phyloP scores from a whole-genome alignment of 2,797 vertebrate species.

The Numenius phaeopus region DNA sequence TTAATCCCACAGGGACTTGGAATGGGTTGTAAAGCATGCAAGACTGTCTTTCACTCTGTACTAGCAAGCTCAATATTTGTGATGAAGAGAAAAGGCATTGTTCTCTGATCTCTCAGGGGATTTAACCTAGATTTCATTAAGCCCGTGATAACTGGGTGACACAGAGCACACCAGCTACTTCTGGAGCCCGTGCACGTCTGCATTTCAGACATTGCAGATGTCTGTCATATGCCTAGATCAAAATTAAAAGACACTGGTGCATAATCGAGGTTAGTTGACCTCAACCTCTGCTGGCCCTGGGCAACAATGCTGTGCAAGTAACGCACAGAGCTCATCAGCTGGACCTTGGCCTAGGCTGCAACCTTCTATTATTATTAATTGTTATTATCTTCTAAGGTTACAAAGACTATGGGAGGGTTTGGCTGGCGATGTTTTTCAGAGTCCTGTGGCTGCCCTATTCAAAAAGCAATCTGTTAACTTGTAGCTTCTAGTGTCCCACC shows the following conservation, averaged over 20 bases:
- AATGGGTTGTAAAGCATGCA: background rate
- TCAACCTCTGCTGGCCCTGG: background rate
- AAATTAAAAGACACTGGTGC: slow-evolving; percentile 7
- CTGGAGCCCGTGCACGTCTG: background rate
- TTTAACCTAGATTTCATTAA: slow-evolving; percentile 34
- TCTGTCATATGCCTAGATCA: background rate
- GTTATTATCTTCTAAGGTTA: background rate
- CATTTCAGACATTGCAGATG: background rate
- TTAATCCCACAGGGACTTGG: slow-evolving; percentile 25
- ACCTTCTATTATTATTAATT: background rate
- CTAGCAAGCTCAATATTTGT: slow-evolving; percentile 27
- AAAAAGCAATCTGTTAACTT: background rate
- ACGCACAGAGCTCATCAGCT: background rate
- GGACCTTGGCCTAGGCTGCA: background rate
- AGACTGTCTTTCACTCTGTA: background rate
- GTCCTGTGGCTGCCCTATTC: background rate
- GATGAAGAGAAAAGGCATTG: slow-evolving; percentile 13
- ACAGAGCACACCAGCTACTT: background rate
- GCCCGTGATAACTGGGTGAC: slow-evolving; percentile 11
- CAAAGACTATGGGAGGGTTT: background rate
- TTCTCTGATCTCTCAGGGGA: background rate
- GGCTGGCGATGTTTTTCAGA: background rate
- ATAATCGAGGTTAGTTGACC: slow-evolving; percentile 1
- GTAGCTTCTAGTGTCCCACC: background rate
- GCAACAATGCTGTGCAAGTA: background rate